Evolutionary conservation across 2,113 vertebrate genomes (phyloP), one percentile per base, ranked within the genome.

Genomic region (Passer domesticus): DNA sequence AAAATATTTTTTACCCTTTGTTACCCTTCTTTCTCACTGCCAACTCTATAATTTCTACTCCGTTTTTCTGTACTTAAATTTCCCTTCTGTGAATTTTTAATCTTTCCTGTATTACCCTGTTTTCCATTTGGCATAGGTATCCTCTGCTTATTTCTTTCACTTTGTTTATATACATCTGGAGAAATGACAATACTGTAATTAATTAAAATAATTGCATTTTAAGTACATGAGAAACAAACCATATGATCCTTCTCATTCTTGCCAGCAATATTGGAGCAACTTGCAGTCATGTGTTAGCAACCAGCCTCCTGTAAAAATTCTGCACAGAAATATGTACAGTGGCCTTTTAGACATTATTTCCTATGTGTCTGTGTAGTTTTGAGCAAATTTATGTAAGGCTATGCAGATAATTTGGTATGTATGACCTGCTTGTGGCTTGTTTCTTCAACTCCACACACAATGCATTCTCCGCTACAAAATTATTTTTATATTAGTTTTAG

Each of bases 201-300:
- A 92, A 93, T 95, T 87, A 90, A 93, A 94, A 95, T 94, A 93
- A 89, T 86, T 83, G 16, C 44, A 62, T 81, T 93, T 92, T 94
- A 93, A 94, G 30, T 72, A 75, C 47, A 68, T n/a, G 55, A 81
- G 83, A 90, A 95, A 63, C 35, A 95, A 95, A 87, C 73, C 50
- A 58, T 92, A 92, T 4, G 37, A 95, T 94, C n/a, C 66, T 60
- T 28, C 55, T 89, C 11, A 56, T 92, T 92, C 55, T 84, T 94
- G 72, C 68, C 70, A 43, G 83, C 73, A 6, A 0, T 68, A 83
- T 22, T 89, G 83, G 78, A 92, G 82, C 44, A 79, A 81, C 49
- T 94, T 90, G 22, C 33, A 72, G 52, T 78, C 62, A 37, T 17
- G 11, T 35, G 41, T 83, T 79, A 87, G 52, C 30, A 85, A 86